A percentile compares a stretch with the other conserved stretches of the same genome.
Conservation (phyloP, 2,113 vertebrate species). For the Gopherus evgoodei region DNA sequence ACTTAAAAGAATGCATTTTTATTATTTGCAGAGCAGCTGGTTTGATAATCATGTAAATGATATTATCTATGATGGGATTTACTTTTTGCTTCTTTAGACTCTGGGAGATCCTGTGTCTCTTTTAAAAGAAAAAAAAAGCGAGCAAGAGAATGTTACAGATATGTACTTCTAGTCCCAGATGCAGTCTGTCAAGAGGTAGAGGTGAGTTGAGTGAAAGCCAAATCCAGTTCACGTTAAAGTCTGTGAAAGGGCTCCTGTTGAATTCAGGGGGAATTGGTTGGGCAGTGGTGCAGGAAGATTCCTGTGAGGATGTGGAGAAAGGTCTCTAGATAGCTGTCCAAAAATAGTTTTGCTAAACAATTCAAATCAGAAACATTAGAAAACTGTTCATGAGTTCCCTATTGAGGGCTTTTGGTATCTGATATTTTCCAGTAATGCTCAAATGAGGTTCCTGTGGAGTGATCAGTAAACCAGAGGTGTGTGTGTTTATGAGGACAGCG, state of each 20-base stretch:
- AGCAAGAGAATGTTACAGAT: neutral
- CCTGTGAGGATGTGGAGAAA: neutral
- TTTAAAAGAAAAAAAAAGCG: neutral
- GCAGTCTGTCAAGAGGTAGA: neutral
- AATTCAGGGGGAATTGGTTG: neutral
- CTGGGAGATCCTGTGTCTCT: neutral
- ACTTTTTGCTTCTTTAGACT: neutral
- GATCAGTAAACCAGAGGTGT: neutral
- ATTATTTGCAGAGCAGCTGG: constrained; percentile 29
- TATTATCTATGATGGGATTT: constrained; percentile 17
- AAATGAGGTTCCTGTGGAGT: neutral
- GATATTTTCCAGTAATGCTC: neutral
- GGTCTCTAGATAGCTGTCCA: neutral
- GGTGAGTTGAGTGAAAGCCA: neutral
- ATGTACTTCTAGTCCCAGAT: neutral
- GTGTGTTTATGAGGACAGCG: neutral
- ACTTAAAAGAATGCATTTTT: neutral
- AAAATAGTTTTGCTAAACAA: neutral
- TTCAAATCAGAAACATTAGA: neutral
- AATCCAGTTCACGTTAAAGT: neutral
- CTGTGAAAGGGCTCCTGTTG: neutral
- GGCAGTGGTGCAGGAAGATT: neutral
- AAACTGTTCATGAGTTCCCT: neutral
- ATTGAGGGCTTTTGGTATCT: neutral
- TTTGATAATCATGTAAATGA: neutral